These are phyloP conservation scores for Drosophila lacteicornis DNA, from an alignment of 1,140 invertebrate genomes.

Conservation along the genomic window DNA sequence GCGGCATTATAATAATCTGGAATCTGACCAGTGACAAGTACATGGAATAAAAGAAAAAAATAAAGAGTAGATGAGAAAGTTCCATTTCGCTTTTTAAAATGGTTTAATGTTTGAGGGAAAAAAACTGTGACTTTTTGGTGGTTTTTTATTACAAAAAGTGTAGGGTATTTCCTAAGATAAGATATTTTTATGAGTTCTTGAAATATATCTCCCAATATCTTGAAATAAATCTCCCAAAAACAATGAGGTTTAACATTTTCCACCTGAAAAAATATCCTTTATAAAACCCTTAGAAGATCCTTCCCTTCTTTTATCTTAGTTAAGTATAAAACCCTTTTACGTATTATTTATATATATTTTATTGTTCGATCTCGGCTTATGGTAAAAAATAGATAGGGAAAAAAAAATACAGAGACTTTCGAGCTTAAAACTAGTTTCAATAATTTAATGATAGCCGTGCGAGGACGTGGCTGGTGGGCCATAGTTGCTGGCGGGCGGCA, in stretches of 20 bases:
- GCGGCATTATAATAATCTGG: slow-evolving; percentile 23
- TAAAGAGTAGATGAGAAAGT: slow-evolving; percentile 28
- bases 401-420: slow-evolving; percentile 16
- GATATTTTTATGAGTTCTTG: no score
- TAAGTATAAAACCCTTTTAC: neutral
- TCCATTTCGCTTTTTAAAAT: slow-evolving; percentile 15
- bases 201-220: no score
- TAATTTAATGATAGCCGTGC: slow-evolving; percentile 70
- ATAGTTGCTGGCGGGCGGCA: slow-evolving; percentile 58
- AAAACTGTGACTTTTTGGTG: neutral
- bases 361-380: slow-evolving; percentile 22
- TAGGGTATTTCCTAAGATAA: neutral
- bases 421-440: slow-evolving; percentile 20
- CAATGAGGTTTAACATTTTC: no score
- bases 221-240: neutral
- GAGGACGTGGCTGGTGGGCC: slow-evolving; percentile 56
- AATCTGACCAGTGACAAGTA: slow-evolving; percentile 17
- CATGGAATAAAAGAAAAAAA: neutral
- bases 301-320: neutral
- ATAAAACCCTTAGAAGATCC: neutral
- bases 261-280: neutral
- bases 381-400: slow-evolving; percentile 27
- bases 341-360: slow-evolving; percentile 3
- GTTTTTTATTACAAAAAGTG: slow-evolving; percentile 1
- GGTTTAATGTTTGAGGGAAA: neutral